Conservation (phyloP, 2,113 vertebrate species). For the Tragelaphus buxtoni region DNA sequence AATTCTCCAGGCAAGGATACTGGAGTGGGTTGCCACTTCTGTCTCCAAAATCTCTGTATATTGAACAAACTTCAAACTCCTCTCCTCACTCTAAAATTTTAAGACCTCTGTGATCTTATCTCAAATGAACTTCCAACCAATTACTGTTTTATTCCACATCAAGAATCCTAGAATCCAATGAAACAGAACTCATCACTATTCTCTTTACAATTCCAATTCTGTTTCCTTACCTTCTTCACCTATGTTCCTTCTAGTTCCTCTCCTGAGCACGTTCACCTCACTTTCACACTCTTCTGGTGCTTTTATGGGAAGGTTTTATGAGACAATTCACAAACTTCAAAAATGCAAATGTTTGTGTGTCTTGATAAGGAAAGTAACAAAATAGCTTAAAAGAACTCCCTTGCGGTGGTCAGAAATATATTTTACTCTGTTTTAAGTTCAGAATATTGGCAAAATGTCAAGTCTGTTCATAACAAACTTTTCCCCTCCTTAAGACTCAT, state of each 20-base stretch:
- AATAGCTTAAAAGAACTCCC: neutral
- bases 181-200: neutral
- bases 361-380: neutral
- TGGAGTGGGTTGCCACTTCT: neutral
- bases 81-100: neutral
- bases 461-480: neutral
- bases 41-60: neutral
- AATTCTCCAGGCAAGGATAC: neutral
- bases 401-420: neutral
- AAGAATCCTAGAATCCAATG: neutral
- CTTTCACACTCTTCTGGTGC: neutral
- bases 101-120: neutral
- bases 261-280: neutral
- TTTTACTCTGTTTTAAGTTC: neutral
- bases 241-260: neutral
- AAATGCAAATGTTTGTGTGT: neutral
- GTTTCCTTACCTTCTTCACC: neutral
- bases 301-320: neutral
- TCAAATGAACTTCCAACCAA: neutral
- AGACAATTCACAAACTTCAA: neutral
- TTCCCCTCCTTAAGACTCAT: neutral
- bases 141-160: neutral
- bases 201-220: neutral
- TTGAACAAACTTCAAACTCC: neutral
- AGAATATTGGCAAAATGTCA: neutral